phyloP scores from a whole-genome alignment of 2,797 vertebrate species.

The Tragelaphus eurycerus region DNA sequence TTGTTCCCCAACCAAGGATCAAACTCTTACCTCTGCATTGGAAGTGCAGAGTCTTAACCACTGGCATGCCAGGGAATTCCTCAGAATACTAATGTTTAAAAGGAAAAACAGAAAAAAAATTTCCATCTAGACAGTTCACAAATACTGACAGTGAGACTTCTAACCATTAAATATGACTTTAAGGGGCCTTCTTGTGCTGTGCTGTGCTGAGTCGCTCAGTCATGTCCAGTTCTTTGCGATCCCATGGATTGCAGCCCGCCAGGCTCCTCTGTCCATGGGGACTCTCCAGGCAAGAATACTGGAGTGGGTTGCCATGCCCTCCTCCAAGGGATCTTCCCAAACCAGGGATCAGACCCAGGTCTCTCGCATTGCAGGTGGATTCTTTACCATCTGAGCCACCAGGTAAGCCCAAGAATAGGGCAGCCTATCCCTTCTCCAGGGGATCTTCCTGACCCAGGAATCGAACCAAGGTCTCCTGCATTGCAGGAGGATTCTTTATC shows the following conservation, averaged over 20 bases:
- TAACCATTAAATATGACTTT: slow-evolving; percentile 3
- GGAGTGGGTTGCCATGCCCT: background rate
- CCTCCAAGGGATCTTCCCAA: background rate
- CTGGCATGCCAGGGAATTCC: background rate
- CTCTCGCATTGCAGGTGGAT: background rate
- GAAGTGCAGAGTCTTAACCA: background rate
- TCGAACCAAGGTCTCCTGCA: background rate
- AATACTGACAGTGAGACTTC: background rate
- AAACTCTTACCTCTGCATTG: background rate
- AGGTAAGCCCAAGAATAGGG: background rate
- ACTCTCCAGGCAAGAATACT: background rate
- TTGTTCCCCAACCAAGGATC: background rate
- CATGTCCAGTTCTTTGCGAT: background rate
- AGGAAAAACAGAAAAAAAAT: background rate
- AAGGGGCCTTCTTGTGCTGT: background rate
- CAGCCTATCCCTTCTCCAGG: background rate
- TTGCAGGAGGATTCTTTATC: background rate
- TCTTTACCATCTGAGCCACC: background rate
- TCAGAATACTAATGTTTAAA: background rate
- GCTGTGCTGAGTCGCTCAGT: background rate
- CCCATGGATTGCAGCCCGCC: background rate
- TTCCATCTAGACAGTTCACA: background rate
- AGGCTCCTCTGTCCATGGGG: background rate
- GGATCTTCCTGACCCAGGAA: background rate
- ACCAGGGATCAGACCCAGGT: background rate